Conservation (phyloP, 2,797 vertebrate genomes). For the Masticophis lateralis region DNA sequence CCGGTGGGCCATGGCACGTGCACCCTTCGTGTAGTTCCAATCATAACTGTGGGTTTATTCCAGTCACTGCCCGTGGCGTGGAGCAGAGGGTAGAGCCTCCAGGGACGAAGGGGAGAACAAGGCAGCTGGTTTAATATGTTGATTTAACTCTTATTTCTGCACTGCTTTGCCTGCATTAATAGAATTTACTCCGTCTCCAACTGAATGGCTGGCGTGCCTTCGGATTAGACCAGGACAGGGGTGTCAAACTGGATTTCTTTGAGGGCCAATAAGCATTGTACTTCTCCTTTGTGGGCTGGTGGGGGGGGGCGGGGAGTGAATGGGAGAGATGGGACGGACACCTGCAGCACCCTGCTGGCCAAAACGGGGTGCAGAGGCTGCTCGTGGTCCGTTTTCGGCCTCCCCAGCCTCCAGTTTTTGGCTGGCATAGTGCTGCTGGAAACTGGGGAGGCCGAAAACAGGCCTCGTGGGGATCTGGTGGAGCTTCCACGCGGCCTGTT, state of each 20-base stretch:
- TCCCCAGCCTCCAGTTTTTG: too few relatives aligned
- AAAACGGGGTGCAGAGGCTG: accelerated
- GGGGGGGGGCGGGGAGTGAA: accelerated
- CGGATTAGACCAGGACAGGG: neutral
- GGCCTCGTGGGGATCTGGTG: too few relatives aligned
- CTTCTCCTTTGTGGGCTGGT: accelerated
- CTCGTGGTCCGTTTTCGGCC: accelerated
- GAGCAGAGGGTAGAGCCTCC: neutral
- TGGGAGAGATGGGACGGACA: too few relatives aligned
- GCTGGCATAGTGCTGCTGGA: too few relatives aligned
- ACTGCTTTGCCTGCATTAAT: accelerated
- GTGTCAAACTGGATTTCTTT: too few relatives aligned
- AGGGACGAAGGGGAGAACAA: neutral
- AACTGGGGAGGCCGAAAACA: too few relatives aligned
- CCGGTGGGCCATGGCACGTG: conserved; percentile 20
- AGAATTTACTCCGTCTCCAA: neutral
- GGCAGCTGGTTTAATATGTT: conserved; percentile 4
- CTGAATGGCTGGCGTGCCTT: accelerated
- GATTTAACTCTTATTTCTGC: neutral
- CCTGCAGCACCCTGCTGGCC: too few relatives aligned
- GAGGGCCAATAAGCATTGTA: too few relatives aligned
- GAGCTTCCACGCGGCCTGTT: too few relatives aligned
- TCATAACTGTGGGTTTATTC: conserved; percentile 66
- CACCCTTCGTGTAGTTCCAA: conserved; percentile 53
- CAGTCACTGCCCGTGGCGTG: conserved; percentile 13